Evolutionary conservation across 92 coral and sea anemone genomes (phyloP).

Genomic region (Ricordea florida): DNA sequence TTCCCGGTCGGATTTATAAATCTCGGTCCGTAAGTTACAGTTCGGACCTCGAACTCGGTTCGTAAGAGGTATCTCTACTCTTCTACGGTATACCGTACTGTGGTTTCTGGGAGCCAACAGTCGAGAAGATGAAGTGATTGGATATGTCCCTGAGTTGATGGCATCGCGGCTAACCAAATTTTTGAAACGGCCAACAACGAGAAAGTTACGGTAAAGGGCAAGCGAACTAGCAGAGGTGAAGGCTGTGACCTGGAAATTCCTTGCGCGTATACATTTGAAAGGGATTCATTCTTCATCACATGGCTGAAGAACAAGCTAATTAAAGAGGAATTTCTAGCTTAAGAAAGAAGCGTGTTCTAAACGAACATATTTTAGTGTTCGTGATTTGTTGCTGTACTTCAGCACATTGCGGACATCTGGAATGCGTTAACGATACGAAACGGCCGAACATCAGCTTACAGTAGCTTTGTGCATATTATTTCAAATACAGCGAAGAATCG

Average conservation of each 20-base stretch:
- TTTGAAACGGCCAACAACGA: slow-evolving; percentile 37
- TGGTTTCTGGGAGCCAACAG: too few relatives aligned
- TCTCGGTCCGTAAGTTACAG: too few relatives aligned
- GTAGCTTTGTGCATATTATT: too few relatives aligned
- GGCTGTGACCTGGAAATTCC: slow-evolving; percentile 53
- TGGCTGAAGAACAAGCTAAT: slow-evolving; percentile 36
- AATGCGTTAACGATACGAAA: too few relatives aligned
- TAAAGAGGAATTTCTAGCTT: slow-evolving; percentile 1
- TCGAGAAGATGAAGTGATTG: slow-evolving; percentile 39
- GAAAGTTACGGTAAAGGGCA: slow-evolving; percentile 25
- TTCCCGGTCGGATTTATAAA: too few relatives aligned
- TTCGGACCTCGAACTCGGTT: too few relatives aligned
- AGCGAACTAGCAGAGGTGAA: slow-evolving; percentile 41
- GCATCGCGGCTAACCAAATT: slow-evolving; percentile 36
- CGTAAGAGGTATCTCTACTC: too few relatives aligned
- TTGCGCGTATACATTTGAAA: slow-evolving; percentile 25
- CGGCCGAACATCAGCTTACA: too few relatives aligned
- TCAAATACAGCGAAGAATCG: too few relatives aligned
- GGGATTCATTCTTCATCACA: slow-evolving; percentile 18
- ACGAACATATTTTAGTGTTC: neutral
- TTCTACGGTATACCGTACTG: too few relatives aligned
- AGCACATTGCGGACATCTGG: too few relatives aligned
- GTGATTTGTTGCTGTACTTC: neutral
- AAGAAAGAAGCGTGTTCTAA: neutral
- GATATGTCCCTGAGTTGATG: slow-evolving; percentile 48